A percentile compares a stretch with the other conserved stretches of the same genome.
Conservation (phyloP, 30 jellyfish, hydroid and myxozoan species). For the Hydractinia symbiolongicarpus region DNA sequence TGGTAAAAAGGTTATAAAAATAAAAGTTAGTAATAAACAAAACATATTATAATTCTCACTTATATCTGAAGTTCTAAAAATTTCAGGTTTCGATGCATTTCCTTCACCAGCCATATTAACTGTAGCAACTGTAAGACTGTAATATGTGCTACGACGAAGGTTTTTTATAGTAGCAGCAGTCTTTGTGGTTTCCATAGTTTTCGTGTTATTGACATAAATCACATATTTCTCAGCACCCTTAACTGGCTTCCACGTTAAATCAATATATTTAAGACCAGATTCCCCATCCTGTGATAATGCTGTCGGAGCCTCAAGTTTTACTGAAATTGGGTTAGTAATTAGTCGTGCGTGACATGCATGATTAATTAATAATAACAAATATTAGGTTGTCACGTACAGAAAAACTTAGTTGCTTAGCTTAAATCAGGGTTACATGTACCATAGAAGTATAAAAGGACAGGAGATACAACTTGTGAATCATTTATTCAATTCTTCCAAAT, state of each 20-base stretch:
- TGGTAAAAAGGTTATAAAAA: no score
- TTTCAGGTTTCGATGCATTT: conserved; percentile 16
- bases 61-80: conserved; percentile 24
- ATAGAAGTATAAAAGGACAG: no score
- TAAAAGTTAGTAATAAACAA: no score
- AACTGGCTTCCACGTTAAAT: conserved; percentile 22
- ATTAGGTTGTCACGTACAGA: no score
- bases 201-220: conserved; percentile 33
- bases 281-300: conserved; percentile 15
- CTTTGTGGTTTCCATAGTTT: background rate
- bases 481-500: no score
- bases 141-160: conserved; percentile 39
- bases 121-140: conserved; percentile 58
- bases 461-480: no score
- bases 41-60: conserved; percentile 19
- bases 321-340: conserved; percentile 32
- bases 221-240: conserved; percentile 22
- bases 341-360: background rate
- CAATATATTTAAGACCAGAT: conserved; percentile 38
- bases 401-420: no score
- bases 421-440: no score
- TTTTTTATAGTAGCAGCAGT: conserved; percentile 17
- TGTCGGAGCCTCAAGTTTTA: conserved; percentile 23
- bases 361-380: no score
- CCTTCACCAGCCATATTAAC: conserved; percentile 79